These are phyloP conservation scores for Australoheros scitulus DNA, from an alignment of 2,113 vertebrate genomes.

Conservation along the genomic window DNA sequence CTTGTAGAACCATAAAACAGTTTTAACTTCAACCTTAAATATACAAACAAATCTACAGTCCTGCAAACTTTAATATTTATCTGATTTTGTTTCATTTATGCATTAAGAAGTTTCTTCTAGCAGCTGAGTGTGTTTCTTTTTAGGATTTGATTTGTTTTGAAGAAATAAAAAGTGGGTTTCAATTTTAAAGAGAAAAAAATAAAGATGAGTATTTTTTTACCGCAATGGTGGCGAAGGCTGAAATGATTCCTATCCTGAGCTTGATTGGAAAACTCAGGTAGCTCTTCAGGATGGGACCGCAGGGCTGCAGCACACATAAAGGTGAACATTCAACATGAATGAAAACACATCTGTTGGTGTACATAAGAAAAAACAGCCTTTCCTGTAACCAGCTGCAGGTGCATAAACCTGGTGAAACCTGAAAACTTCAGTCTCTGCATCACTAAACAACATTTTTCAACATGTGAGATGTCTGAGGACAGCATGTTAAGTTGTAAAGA, in stretches of 20 bases:
- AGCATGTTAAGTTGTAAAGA: no score
- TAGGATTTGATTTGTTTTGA: neutral
- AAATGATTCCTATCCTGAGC: constrained; percentile 71
- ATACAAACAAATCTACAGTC: neutral
- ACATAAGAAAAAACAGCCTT: neutral
- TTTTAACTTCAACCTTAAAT: neutral
- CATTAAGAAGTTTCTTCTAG: neutral
- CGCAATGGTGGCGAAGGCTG: constrained; percentile 65
- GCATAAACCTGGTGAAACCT: neutral
- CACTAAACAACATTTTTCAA: neutral
- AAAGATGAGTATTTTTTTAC: constrained; percentile 29
- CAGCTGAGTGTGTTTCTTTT: neutral
- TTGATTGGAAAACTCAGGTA: constrained; percentile 71
- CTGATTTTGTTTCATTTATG: neutral
- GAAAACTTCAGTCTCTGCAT: neutral
- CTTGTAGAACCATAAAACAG: neutral
- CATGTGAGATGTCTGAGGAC: no score
- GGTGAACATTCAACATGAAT: neutral
- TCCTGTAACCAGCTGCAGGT: neutral
- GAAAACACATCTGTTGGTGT: neutral
- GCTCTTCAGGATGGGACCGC: constrained; percentile 70
- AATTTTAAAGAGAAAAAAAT: neutral
- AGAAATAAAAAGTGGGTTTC: neutral
- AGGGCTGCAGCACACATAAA: constrained; percentile 61
- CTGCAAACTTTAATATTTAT: neutral